Evolutionary conservation across 2,113 vertebrate species (phyloP).

Genomic region (Zosterops borbonicus): DNA sequence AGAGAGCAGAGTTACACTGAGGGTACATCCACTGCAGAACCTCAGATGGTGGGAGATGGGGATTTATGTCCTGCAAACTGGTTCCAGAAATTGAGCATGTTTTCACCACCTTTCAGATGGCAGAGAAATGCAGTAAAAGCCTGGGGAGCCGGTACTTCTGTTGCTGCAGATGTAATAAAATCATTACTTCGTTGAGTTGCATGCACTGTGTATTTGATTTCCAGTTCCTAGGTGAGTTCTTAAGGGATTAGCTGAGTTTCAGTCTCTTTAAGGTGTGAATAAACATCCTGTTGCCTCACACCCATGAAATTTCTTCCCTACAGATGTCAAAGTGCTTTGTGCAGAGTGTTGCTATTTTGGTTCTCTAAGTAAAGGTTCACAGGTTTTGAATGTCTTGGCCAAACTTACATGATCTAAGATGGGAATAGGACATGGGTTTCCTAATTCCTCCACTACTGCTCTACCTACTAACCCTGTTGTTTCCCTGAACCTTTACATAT

Average conservation of each 20-base stretch:
- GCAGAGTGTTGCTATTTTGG: constrained; percentile 8
- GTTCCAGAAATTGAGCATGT: not conserved
- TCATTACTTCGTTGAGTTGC: not conserved
- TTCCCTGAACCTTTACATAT: constrained; percentile 52
- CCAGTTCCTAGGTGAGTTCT: constrained; percentile 4
- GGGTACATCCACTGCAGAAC: not conserved
- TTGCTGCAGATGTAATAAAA: not conserved
- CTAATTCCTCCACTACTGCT: not conserved
- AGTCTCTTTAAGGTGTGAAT: not conserved
- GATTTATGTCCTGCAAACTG: not conserved
- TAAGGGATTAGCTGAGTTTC: constrained; percentile 49
- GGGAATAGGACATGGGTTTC: not conserved
- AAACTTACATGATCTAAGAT: not conserved
- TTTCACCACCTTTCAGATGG: not conserved
- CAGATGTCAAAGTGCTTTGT: not conserved
- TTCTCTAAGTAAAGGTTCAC: not conserved
- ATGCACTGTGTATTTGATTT: not conserved
- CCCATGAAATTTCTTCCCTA: not conserved
- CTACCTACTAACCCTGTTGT: constrained; percentile 34
- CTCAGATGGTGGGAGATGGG: not conserved
- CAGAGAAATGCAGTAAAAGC: not conserved
- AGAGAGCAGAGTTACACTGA: accelerated
- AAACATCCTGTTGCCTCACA: constrained; percentile 41
- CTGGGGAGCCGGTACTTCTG: not conserved
- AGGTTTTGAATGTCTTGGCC: not conserved